These are phyloP conservation scores for Ruditapes philippinarum DNA, from an alignment of 1,140 invertebrate genomes.

Conservation along the genomic window DNA sequence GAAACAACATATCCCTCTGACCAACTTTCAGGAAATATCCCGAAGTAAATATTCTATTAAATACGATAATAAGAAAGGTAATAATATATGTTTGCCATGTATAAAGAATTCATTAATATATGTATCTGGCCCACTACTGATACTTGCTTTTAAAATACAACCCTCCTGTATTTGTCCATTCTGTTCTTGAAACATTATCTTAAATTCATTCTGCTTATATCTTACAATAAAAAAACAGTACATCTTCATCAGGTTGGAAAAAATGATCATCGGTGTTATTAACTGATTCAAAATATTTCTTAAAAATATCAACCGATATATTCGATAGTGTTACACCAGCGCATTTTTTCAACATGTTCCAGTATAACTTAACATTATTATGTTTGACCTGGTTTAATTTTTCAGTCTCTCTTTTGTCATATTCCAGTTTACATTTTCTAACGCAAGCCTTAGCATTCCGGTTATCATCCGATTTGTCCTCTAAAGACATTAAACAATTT, in stretches of 20 bases:
- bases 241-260: constrained; percentile 41
- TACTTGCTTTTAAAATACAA: not conserved
- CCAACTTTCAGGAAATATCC: constrained; percentile 30
- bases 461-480: not conserved
- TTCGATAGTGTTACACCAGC: not conserved
- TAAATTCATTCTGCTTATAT: constrained; percentile 34
- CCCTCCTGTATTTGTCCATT: not conserved
- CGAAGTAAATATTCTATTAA: not conserved
- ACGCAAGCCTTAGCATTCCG: not conserved
- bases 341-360: not conserved
- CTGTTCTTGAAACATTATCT: constrained; percentile 39
- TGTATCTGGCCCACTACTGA: constrained; percentile 10
- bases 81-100: not conserved
- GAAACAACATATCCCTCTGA: constrained; percentile 25
- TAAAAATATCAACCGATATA: not conserved
- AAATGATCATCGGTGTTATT: constrained; percentile 28
- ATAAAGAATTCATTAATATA: constrained; percentile 36
- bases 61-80: not conserved
- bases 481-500: not conserved
- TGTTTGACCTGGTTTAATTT: not conserved
- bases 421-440: not conserved
- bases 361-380: constrained; percentile 15
- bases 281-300: constrained; percentile 24
- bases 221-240: constrained; percentile 31
- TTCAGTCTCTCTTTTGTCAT: not conserved